These are phyloP conservation scores for Trogon surrucura DNA, from an alignment of 2,113 vertebrate species.

Conservation along the genomic window DNA sequence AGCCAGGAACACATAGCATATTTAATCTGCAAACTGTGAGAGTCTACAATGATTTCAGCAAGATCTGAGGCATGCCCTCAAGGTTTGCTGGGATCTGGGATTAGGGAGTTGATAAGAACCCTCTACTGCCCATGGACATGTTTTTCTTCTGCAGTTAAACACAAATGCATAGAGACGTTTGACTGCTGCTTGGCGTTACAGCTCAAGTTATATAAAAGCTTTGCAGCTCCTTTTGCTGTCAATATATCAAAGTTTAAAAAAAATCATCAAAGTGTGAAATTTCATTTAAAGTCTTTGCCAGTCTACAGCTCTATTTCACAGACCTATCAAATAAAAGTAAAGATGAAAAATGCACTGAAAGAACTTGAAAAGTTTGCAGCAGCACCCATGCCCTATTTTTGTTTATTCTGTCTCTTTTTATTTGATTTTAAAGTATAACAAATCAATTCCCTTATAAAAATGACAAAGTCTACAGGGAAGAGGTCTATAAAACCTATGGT, in stretches of 20 bases:
- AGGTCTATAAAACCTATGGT: constrained; percentile 36
- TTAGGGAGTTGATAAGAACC: constrained; percentile 94
- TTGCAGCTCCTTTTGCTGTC: constrained; percentile 91
- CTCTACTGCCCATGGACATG: constrained; percentile 87
- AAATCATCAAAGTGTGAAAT: constrained; percentile 95
- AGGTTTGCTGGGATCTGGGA: constrained; percentile 99
- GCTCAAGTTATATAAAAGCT: constrained; percentile 90
- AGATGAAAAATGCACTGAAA: constrained; percentile 80
- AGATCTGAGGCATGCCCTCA: constrained; percentile 99
- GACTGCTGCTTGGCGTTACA: constrained; percentile 89
- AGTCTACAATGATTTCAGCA: constrained; percentile 89
- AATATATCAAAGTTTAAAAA: constrained; percentile 96
- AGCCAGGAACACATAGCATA: constrained; percentile 97
- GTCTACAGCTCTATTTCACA: constrained; percentile 83
- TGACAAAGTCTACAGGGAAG: constrained; percentile 52
- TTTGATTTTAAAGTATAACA: constrained; percentile 79
- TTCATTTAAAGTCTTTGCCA: constrained; percentile 88
- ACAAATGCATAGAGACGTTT: constrained; percentile 94
- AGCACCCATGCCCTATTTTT: constrained; percentile 67
- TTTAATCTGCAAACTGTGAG: constrained; percentile 96
- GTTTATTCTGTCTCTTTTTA: constrained; percentile 76
- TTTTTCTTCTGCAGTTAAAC: constrained; percentile 94
- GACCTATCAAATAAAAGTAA: constrained; percentile 84
- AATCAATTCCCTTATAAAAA: constrained; percentile 72
- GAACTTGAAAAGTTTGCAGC: constrained; percentile 79